Percentiles rank a stretch among this genome's conserved stretches.
These are phyloP conservation scores for Cataglyphis cursor DNA, from an alignment of 2,888 invertebrate genomes.

Conservation along the genomic window DNA sequence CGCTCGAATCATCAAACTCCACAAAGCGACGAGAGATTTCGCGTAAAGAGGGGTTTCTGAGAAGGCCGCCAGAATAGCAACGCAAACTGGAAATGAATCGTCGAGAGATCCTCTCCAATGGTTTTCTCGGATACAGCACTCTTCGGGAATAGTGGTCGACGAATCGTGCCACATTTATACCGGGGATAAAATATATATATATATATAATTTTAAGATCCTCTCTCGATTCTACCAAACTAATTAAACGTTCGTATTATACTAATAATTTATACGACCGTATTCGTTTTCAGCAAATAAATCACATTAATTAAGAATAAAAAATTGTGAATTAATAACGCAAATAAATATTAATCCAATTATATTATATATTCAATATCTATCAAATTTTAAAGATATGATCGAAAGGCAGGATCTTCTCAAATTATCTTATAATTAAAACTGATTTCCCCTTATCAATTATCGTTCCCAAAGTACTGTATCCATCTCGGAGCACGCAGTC, in stretches of 20 bases:
- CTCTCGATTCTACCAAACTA: slow-evolving; percentile 6
- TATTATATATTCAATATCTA: neutral
- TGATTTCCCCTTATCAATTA: neutral
- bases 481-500: slow-evolving; percentile 55
- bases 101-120: slow-evolving; percentile 49
- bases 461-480: slow-evolving; percentile 34
- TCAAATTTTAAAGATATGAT: neutral
- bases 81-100: slow-evolving; percentile 52
- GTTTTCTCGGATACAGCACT: slow-evolving; percentile 52
- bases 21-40: slow-evolving; percentile 45
- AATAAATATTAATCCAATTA: slow-evolving; percentile 3
- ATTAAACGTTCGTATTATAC: slow-evolving; percentile 7
- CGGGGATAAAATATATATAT: neutral
- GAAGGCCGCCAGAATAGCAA: slow-evolving; percentile 57
- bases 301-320: slow-evolving; percentile 11
- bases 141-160: slow-evolving; percentile 7
- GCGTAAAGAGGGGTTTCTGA: slow-evolving; percentile 30
- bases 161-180: slow-evolving; percentile 20
- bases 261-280: slow-evolving; percentile 3
- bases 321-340: neutral
- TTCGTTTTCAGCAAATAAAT: neutral
- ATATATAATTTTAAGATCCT: neutral
- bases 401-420: neutral
- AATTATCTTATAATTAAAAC: neutral
- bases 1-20: slow-evolving; percentile 49